These are phyloP conservation scores for Alosa alosa DNA, from an alignment of 2,113 vertebrate genomes.

Conservation along the genomic window DNA sequence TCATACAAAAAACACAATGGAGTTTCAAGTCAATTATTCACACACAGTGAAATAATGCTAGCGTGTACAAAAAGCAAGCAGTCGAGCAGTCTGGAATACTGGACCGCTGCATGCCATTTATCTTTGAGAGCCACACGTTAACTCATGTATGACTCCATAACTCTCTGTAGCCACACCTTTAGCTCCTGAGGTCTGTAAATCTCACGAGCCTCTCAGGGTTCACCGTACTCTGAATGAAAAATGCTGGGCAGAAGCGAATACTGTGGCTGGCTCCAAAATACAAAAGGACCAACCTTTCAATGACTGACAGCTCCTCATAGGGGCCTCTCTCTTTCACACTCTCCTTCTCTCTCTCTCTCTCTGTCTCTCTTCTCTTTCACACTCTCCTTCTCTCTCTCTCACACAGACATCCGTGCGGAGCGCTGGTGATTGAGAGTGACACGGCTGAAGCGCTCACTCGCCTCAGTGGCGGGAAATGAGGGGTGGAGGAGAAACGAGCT, in stretches of 20 bases:
- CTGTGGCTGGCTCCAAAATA: background rate
- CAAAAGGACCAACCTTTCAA: background rate
- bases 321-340: background rate
- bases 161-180: background rate
- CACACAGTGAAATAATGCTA: constrained; percentile 14
- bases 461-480: constrained; percentile 41
- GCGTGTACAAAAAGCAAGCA: background rate
- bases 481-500: constrained; percentile 51
- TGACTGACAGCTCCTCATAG: background rate
- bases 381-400: background rate
- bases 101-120: background rate
- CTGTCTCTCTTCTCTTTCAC: background rate
- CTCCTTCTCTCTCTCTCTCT: background rate
- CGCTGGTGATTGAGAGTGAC: constrained; percentile 48
- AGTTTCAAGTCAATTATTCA: background rate
- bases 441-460: background rate
- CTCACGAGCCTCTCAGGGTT: background rate
- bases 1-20: constrained; percentile 10
- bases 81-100: background rate
- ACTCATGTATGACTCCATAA: background rate
- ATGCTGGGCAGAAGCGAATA: background rate
- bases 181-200: background rate
- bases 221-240: background rate
- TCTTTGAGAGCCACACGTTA: background rate
- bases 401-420: background rate